A percentile compares a stretch with the other conserved stretches of the same genome.
phyloP scores from a whole-genome alignment of 2,113 vertebrate species.

The Origma solitaria region DNA sequence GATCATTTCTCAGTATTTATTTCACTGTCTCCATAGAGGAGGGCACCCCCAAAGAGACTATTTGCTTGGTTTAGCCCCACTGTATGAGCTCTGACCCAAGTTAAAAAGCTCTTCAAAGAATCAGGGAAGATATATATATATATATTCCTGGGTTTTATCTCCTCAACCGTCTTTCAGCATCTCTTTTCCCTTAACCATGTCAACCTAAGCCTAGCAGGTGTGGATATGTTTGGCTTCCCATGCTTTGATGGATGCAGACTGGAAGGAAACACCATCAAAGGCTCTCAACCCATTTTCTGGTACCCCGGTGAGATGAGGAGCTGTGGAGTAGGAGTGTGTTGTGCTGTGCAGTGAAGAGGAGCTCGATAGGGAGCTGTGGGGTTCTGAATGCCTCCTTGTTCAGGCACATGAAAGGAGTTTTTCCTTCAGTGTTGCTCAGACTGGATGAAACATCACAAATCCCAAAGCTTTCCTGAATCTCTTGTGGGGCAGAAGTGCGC shows the following conservation, averaged over 20 bases:
- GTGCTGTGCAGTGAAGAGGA: not conserved
- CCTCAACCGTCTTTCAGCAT: not conserved
- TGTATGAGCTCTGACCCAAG: not conserved
- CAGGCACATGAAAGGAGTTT: not conserved
- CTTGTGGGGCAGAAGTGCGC: not conserved
- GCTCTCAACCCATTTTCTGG: not conserved
- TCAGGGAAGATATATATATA: not conserved
- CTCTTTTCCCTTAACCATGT: not conserved
- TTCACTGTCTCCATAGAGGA: fast-evolving
- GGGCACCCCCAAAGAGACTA: not conserved
- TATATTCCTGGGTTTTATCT: not conserved
- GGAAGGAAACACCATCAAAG: not conserved
- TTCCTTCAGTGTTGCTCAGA: not conserved
- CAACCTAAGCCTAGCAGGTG: not conserved
- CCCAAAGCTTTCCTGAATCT: not conserved
- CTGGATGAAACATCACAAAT: not conserved
- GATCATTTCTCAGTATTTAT: not conserved
- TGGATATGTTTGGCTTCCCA: not conserved
- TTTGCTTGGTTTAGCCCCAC: not conserved
- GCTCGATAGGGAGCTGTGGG: not conserved
- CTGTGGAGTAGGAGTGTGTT: not conserved
- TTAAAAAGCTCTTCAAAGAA: not conserved
- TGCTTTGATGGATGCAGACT: not conserved
- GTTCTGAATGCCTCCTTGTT: not conserved
- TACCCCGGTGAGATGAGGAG: not conserved